Percentiles rank a stretch among this genome's conserved stretches.
phyloP scores from a whole-genome alignment of 2,797 vertebrate genomes.

The Acanthurus tractus region DNA sequence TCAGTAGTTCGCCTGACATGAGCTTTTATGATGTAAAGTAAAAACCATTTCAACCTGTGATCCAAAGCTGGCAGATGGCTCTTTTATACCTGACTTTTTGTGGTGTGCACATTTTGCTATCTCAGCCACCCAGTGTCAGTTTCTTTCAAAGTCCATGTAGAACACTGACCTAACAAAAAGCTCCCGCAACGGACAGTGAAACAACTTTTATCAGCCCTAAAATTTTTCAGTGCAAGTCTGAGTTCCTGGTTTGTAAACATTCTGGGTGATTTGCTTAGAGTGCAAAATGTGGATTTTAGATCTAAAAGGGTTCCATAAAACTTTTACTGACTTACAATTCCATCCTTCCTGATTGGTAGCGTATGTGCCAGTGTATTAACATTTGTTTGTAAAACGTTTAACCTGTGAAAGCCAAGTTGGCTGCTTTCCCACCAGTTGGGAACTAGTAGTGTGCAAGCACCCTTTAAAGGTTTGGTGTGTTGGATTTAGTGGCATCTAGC shows the following conservation, averaged over 20 bases:
- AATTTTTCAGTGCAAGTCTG: neutral
- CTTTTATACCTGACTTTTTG: constrained; percentile 56
- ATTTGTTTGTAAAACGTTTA: neutral
- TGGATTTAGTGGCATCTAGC: too few species aligned
- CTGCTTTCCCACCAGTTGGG: neutral
- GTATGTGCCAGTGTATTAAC: too few species aligned
- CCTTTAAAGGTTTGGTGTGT: neutral
- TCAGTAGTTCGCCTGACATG: constrained; percentile 41
- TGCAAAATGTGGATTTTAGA: neutral
- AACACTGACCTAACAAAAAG: constrained; percentile 16
- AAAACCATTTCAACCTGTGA: constrained; percentile 62
- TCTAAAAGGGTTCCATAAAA: neutral
- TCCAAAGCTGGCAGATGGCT: constrained; percentile 57
- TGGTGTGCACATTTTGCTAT: constrained; percentile 51
- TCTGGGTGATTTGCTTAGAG: neutral
- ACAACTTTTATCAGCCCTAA: neutral
- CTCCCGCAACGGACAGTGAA: neutral
- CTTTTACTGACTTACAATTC: neutral
- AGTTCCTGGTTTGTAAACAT: neutral
- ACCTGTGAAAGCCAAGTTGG: neutral
- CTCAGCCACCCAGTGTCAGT: constrained; percentile 27
- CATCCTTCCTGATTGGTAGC: neutral
- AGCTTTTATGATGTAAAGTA: constrained; percentile 65
- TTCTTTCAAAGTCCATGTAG: constrained; percentile 25
- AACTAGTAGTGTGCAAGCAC: neutral